Evolutionary conservation across 1,140 invertebrate species (phyloP).

Genomic region (Neotoxoptera formosana): DNA sequence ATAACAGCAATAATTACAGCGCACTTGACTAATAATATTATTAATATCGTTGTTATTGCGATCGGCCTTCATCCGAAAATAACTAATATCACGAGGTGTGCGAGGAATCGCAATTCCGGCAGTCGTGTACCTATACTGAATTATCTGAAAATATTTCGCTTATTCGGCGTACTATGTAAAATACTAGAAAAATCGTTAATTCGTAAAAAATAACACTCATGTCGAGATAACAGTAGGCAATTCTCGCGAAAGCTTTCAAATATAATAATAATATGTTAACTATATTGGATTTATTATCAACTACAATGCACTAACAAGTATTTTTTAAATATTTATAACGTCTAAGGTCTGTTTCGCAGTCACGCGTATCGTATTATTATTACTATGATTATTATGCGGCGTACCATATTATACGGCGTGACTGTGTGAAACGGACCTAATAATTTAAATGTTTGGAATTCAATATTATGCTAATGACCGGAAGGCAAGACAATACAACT

Average conservation of each 20-base stretch:
- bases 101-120: not conserved
- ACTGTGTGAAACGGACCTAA: not conserved
- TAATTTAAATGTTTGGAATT: not conserved
- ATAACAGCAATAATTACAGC: not conserved
- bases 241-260: not conserved
- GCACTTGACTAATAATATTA: not conserved
- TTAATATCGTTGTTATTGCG: not conserved
- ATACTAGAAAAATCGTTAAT: not conserved
- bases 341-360: not conserved
- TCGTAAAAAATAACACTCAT: not conserved
- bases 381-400: too few relatives aligned
- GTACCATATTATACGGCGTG: not conserved
- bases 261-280: not conserved
- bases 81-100: not conserved
- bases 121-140: not conserved
- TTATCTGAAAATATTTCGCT: not conserved
- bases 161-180: not conserved
- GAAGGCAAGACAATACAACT: not conserved
- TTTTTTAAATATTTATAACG: not conserved
- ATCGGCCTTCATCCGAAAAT: not conserved
- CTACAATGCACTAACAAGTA: not conserved
- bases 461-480: not conserved
- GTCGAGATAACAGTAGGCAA: not conserved
- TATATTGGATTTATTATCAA: not conserved
- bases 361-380: not conserved